phyloP scores from a whole-genome alignment of 1,140 invertebrate genomes.

The Diploscapter pachys region DNA sequence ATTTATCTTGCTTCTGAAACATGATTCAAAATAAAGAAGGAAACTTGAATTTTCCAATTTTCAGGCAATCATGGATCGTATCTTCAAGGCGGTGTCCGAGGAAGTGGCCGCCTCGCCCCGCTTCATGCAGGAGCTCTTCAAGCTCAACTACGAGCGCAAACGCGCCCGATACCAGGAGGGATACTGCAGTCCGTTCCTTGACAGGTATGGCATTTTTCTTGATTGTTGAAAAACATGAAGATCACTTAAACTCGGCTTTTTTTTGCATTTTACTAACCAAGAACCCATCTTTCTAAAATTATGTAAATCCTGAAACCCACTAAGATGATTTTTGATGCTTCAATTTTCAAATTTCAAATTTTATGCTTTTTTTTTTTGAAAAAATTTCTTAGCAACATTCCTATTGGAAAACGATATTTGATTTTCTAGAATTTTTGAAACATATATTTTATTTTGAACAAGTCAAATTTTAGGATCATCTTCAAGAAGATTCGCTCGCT shows the following conservation, averaged over 20 bases:
- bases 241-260: too few species aligned
- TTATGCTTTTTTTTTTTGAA: neutral
- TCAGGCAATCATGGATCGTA: conserved; percentile 34
- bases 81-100: conserved; percentile 33
- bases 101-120: conserved; percentile 28
- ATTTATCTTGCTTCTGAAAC: too few species aligned
- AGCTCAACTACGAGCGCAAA: conserved; percentile 29
- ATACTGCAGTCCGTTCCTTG: conserved; percentile 31
- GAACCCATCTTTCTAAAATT: too few species aligned
- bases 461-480: conserved; percentile 1
- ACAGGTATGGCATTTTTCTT: neutral
- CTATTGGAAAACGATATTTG: too few species aligned
- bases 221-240: neutral
- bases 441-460: too few species aligned
- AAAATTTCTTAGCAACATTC: neutral
- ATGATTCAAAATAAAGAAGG: too few species aligned
- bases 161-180: conserved; percentile 23
- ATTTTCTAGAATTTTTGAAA: too few species aligned
- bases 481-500: conserved; percentile 32
- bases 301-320: too few species aligned
- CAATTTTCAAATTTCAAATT: too few species aligned
- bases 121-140: conserved; percentile 31
- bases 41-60: neutral
- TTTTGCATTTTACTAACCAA: too few species aligned
- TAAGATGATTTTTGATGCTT: neutral